phyloP scores from a whole-genome alignment of 1,140 invertebrate species.

The Papilio glaucus region DNA sequence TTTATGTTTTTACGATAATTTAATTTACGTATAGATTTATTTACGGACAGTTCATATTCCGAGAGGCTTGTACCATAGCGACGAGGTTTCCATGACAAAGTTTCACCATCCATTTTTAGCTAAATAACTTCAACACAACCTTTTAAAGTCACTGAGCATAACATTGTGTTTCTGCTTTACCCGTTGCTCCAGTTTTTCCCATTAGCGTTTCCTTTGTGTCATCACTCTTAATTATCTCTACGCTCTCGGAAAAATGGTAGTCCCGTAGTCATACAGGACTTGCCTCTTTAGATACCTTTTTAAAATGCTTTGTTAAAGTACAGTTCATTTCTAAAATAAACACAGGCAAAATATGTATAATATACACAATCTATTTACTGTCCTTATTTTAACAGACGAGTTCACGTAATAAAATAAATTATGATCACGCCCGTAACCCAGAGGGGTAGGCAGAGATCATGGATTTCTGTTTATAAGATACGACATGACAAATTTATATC shows the following conservation, averaged over 20 bases:
- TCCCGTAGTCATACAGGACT: not conserved
- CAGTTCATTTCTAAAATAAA: not conserved
- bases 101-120: not conserved
- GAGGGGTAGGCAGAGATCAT: too few relatives aligned
- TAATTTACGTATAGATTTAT: too few relatives aligned
- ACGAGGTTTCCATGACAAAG: not conserved
- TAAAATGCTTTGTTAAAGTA: not conserved
- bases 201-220: slow-evolving; percentile 14
- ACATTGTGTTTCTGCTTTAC: slow-evolving; percentile 8
- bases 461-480: too few relatives aligned
- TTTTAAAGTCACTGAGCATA: slow-evolving; percentile 14
- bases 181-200: slow-evolving; percentile 17
- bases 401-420: too few relatives aligned
- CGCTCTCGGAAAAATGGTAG: slow-evolving; percentile 5
- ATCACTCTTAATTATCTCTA: slow-evolving; percentile 12
- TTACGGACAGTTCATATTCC: too few relatives aligned
- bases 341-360: too few relatives aligned
- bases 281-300: not conserved
- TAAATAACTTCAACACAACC: slow-evolving; percentile 16
- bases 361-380: too few relatives aligned
- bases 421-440: too few relatives aligned
- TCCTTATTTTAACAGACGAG: too few relatives aligned
- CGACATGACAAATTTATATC: too few relatives aligned
- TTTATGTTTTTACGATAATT: too few relatives aligned
- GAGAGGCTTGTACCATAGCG: too few relatives aligned